These are phyloP conservation scores for Zaprionus bogoriensis DNA, from an alignment of 2,888 invertebrate species.

Conservation along the genomic window DNA sequence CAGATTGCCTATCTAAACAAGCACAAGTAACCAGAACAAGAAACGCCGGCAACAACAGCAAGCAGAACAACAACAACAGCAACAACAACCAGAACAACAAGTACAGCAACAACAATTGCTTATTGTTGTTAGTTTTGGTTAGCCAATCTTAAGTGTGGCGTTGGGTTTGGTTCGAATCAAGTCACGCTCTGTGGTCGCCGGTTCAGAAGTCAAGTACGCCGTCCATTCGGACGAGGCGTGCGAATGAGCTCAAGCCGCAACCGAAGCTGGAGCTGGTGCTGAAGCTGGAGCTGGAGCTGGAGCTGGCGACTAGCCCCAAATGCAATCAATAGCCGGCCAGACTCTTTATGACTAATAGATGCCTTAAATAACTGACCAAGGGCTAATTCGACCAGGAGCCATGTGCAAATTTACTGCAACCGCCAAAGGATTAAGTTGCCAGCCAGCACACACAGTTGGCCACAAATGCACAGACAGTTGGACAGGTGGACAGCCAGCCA, in stretches of 20 bases:
- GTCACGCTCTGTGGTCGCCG: conserved; percentile 77
- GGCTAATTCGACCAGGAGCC: conserved; percentile 62
- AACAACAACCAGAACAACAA: conserved; percentile 5
- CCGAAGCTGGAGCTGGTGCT: not conserved
- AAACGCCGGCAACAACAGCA: conserved; percentile 30
- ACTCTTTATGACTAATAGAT: conserved; percentile 70
- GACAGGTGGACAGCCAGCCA: not conserved
- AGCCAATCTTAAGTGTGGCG: conserved; percentile 47
- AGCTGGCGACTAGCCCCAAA: conserved; percentile 26
- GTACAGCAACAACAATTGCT: conserved; percentile 35
- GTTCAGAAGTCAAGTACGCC: conserved; percentile 78
- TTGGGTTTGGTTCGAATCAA: conserved; percentile 62
- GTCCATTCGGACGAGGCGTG: conserved; percentile 66
- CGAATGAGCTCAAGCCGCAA: conserved; percentile 61
- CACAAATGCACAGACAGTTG: not conserved
- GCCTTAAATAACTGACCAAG: conserved; percentile 67
- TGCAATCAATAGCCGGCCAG: conserved; percentile 30
- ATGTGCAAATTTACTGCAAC: conserved; percentile 68
- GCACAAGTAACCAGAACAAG: conserved; percentile 60
- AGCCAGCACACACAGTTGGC: conserved; percentile 2
- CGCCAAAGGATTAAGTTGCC: conserved; percentile 59
- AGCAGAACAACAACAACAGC: conserved; percentile 7
- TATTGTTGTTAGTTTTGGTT: conserved; percentile 62
- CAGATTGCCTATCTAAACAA: conserved; percentile 71
- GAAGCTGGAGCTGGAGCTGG: not conserved